Base-by-base conservation (phyloP, 2,888 invertebrate species). In the Pristionchus maxplancki region DNA sequence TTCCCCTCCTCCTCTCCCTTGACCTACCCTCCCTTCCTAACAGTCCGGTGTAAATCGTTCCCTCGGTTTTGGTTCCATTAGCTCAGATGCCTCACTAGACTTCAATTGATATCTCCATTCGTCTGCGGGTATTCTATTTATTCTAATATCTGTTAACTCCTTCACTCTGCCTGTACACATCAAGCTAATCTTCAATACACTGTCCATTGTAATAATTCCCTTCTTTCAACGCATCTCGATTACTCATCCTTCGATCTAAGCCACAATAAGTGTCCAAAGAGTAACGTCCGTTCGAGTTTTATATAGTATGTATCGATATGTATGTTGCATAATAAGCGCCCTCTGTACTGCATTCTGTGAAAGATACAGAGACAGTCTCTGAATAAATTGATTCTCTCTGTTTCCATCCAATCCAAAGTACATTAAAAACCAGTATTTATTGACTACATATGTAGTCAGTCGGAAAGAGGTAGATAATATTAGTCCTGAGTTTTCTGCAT, bases 81-180 rank as follows among this genome's bases (percentile, higher is more conserved):
- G 50, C 37, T 83, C 82, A 83, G 20, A 53, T 44, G 31, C 44
- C 82, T 53, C 53, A 83, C 20, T 83, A 34, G 34, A 53, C 82
- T 78, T 53, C 28, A 81, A 44, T 81, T 28, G 81, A 83, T 83
- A 83, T 83, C 82, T 83, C 82, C 82, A 28, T 53, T 20, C 0
- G 34, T 28, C 1, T 83, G 24, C 82, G 82, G 82, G 82, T 83
- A 83, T 24, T 78, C 44, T 78, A 44, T 44, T 67, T 78, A 78
- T 78, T 78, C 78, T 78, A 78, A 78, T 78, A 78, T 78, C 44
- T 78, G 44, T 78, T 78, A 78, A 78, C 78, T 71, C 71, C 71
- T 37, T 71, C 17, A 71, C 24, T 71, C 71, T 48, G 44, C 44
- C 78, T 78, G 78, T 78, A 78, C 78, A 78, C 78, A 78, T 48